A percentile compares a stretch with the other conserved stretches of the same genome.
Conservation (phyloP, 1,140 invertebrate species). For the Hirudo medicinalis region DNA sequence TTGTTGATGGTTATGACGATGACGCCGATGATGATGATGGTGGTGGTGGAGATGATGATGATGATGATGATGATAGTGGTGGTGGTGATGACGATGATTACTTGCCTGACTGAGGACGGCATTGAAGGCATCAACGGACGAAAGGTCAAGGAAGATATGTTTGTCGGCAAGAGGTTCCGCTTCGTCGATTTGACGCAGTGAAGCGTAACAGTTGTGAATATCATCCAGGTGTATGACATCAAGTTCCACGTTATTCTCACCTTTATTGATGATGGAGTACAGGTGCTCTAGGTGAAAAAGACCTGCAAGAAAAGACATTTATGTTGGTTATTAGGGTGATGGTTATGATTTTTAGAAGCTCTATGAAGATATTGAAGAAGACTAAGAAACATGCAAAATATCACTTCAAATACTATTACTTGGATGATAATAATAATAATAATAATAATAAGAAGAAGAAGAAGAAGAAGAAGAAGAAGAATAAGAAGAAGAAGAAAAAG, state of each 20-base stretch:
- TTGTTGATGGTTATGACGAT: not conserved
- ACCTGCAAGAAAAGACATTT: not conserved
- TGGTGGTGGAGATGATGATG: not conserved
- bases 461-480: too few species aligned
- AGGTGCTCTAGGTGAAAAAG: conserved; percentile 9
- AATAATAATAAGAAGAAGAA: too few species aligned
- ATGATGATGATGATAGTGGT: not conserved
- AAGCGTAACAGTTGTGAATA: not conserved
- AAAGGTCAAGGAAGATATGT: conserved; percentile 8
- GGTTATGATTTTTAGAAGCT: too few species aligned
- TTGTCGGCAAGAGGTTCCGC: too few species aligned
- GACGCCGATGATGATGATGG: not conserved
- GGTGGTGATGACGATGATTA: not conserved
- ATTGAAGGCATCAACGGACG: conserved; percentile 6
- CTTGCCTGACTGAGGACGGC: conserved; percentile 1
- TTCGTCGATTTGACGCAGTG: conserved; percentile 8
- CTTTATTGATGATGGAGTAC: conserved; percentile 8
- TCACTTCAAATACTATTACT: too few species aligned
- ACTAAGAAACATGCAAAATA: too few species aligned
- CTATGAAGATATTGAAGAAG: too few species aligned
- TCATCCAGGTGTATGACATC: conserved; percentile 1
- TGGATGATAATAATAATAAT: too few species aligned
- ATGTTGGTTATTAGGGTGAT: too few species aligned
- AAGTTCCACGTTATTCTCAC: not conserved
- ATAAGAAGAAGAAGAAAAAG: too few species aligned